A percentile compares a stretch with the other conserved stretches of the same genome.
Evolutionary conservation across 2,888 invertebrate genomes (phyloP).

Genomic region (Thymelicus acteon): DNA sequence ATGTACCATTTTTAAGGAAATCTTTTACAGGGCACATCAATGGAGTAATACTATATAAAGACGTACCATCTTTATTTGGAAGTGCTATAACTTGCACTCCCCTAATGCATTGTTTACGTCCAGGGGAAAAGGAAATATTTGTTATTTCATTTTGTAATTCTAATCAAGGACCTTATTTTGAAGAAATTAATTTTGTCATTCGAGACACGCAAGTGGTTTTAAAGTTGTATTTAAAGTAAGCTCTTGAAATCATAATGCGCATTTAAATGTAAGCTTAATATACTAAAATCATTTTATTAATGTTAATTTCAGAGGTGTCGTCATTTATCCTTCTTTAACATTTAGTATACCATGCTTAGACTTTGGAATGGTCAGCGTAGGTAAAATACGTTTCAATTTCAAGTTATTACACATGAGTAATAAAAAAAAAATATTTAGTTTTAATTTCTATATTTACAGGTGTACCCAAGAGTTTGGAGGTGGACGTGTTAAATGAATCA

Average conservation of each 20-base stretch:
- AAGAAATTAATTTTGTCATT: conserved; percentile 84
- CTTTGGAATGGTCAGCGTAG: conserved; percentile 84
- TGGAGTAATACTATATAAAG: conserved; percentile 80
- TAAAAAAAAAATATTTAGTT: neutral
- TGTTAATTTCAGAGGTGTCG: conserved; percentile 80
- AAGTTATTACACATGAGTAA: neutral
- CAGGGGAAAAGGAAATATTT: conserved; percentile 81
- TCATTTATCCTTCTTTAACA: conserved; percentile 85
- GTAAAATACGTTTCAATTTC: conserved; percentile 59
- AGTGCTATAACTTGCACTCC: conserved; percentile 84
- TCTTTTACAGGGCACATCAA: conserved; percentile 81
- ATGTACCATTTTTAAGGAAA: neutral
- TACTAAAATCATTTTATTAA: conserved; percentile 6
- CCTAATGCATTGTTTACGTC: conserved; percentile 66
- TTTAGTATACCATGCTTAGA: conserved; percentile 81
- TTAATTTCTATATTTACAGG: conserved; percentile 59
- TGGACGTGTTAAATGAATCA: conserved; percentile 83
- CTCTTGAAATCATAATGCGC: conserved; percentile 23
- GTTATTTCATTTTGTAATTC: conserved; percentile 83
- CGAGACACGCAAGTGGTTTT: conserved; percentile 84
- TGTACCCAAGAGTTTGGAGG: conserved; percentile 70
- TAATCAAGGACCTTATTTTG: conserved; percentile 86
- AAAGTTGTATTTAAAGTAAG: conserved; percentile 85
- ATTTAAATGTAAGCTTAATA: neutral
- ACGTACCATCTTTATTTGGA: conserved; percentile 80